These are phyloP conservation scores for Thinocorus orbignyianus DNA, from an alignment of 2,113 vertebrate species.

Conservation along the genomic window DNA sequence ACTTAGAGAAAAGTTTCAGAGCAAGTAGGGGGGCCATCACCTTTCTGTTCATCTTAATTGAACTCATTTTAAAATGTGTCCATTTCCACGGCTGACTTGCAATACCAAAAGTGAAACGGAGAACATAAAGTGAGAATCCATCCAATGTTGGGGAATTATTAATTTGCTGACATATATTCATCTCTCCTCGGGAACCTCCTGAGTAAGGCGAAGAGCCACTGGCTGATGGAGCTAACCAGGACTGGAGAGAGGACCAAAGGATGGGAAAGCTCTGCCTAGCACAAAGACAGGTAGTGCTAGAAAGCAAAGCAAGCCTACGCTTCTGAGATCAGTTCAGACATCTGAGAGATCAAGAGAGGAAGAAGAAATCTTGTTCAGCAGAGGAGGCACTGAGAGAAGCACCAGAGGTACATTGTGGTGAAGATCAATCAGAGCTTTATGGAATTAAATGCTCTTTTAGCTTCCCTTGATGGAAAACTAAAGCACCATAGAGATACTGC, in stretches of 20 bases:
- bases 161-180: not conserved
- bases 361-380: slow-evolving; percentile 14
- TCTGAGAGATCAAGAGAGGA: slow-evolving; percentile 23
- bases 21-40: not conserved
- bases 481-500: slow-evolving; percentile 29
- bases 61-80: not conserved
- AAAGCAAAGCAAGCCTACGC: not conserved
- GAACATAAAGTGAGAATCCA: not conserved
- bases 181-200: not conserved
- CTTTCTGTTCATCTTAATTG: not conserved
- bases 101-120: not conserved
- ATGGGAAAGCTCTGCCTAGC: not conserved
- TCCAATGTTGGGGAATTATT: not conserved
- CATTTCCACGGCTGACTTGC: not conserved
- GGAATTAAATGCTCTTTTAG: slow-evolving; percentile 45
- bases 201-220: not conserved
- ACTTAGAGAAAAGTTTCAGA: not conserved
- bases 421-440: slow-evolving; percentile 11
- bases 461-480: slow-evolving; percentile 28
- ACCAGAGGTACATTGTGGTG: slow-evolving; percentile 12
- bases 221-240: not conserved
- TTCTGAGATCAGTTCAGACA: slow-evolving; percentile 1
- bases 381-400: not conserved
- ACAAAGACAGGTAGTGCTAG: not conserved
- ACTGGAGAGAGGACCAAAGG: not conserved